phyloP scores from a whole-genome alignment of 1,140 invertebrate species.

The Zaprionus inermis region DNA sequence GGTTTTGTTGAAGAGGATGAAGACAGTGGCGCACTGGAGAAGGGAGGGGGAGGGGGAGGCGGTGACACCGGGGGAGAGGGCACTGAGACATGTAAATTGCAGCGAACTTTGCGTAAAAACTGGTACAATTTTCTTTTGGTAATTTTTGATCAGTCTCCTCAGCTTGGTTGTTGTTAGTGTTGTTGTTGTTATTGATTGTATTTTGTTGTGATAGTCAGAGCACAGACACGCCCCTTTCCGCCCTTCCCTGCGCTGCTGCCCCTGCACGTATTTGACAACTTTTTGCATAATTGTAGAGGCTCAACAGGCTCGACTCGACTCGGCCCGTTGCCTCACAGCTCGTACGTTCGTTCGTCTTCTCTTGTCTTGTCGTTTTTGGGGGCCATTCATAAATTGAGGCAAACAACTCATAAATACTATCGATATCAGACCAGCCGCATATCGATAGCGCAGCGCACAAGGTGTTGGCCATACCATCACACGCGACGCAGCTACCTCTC shows the following conservation, averaged over 20 bases:
- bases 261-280: conserved; percentile 69
- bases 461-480: conserved; percentile 76
- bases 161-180: conserved; percentile 12
- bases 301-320: not conserved
- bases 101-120: conserved; percentile 52
- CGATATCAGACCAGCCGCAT: conserved; percentile 32
- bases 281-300: conserved; percentile 70
- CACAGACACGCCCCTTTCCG: conserved; percentile 40
- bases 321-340: not conserved
- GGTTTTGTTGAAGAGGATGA: conserved; percentile 65
- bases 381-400: conserved; percentile 71
- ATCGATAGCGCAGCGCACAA: conserved; percentile 27
- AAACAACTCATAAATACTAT: conserved; percentile 63
- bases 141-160: conserved; percentile 26
- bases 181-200: conserved; percentile 60
- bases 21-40: conserved; percentile 10
- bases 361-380: conserved; percentile 16
- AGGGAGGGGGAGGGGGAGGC: not conserved
- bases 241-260: not conserved
- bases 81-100: conserved; percentile 81
- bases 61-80: not conserved
- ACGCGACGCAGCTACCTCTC: conserved; percentile 6
- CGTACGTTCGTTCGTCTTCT: not conserved
- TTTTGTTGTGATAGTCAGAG: conserved; percentile 75
- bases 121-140: conserved; percentile 62